Base-by-base conservation (phyloP, 2,113 vertebrate species). In the Esox niger region DNA sequence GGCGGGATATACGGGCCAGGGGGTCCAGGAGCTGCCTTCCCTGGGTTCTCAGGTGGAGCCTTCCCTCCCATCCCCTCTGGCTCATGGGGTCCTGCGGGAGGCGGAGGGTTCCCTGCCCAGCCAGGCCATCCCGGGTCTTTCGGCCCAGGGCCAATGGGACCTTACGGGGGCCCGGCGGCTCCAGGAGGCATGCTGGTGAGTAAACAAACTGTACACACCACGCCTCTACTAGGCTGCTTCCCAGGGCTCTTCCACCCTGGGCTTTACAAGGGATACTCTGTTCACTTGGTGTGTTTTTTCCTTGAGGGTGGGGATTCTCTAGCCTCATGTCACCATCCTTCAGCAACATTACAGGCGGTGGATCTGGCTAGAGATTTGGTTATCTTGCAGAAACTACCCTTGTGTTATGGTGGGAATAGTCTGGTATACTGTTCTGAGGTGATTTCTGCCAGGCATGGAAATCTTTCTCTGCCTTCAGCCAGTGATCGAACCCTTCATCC, bases 161-260 rank as follows among this genome's bases (percentile, higher is more conserved):
- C 87, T 0, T 93, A 90, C 0, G 91, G 89, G 0, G 90, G 90
- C 0, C 87, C 88, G 9, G 47, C 85, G 1, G 85, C 84, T 68
- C 87, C 90, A 33, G 89, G 90, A 66, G 88, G 89, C 52, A 85
- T 86, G 71, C 58, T 91, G 89, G 91, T 93, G 77, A 91, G 91
- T 89, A 76, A 49, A 0, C 2, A 2, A 8, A 0, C 21, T 55
- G 11, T 23, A 25, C 10, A 27, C 7, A n/a, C 17, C n/a, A n/a
- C 17, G 2, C 55, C 35, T 49, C 70, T 70, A 73, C 71, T 74
- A 76, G 25, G 57, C 74, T 25, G 49, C 68, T 69, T 66, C 27
- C 54, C 43, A 49, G 27, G 66, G 6, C 33, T 68, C 5, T 25
- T 43, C 38, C 17, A 1, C 26, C 35, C 43, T 8, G 10, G 11